Base-by-base conservation (phyloP, 2,797 vertebrate genomes). In the Chrysocyon brachyurus region DNA sequence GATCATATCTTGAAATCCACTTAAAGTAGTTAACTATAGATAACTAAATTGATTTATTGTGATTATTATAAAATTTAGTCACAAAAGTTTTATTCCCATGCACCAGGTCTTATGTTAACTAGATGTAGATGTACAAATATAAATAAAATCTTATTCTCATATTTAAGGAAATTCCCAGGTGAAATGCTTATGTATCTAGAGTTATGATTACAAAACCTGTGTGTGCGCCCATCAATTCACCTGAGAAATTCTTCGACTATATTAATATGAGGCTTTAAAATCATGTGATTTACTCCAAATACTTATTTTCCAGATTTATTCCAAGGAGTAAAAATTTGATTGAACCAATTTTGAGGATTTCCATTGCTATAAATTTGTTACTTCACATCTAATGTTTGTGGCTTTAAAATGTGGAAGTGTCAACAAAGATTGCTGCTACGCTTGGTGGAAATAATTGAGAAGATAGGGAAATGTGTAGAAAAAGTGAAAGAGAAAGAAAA, bases 311-410 rank as follows among this genome's bases (percentile, higher is more conserved):
- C 9, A 90, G 33, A 68, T 95, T 78, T 84, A 91, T 79, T 86
- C 49, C 31, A 90, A 63, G 6, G 49, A 91, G 91, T 61, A 24
- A 92, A 84, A 85, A 77, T 90, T 66, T 73, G 63, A 92, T 57
- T 61, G 57, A 78, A 36, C 21, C 15, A 83, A 26, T 75, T 96
- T 93, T 91, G 24, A 86, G n/a, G n/a, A 59, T 88, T 89, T 96
- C 19, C 26, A n/a, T 87, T 57, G 36, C 28, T 75, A 12, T 91
- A 64, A 70, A 40, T 64, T 90, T 56, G 57, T 63, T 86, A 72
- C 78, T 90, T 83, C 31, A 75, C 11, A 64, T 81, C 2, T 77
- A 31, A 54, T 82, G 31, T 96, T 82, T 85, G 59, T 26, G 46
- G 0, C 31, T 90, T 86, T 81, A 92, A 94, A 72, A 92, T 49